phyloP scores from a whole-genome alignment of 2,113 vertebrate species.

The Emberiza fucata region DNA sequence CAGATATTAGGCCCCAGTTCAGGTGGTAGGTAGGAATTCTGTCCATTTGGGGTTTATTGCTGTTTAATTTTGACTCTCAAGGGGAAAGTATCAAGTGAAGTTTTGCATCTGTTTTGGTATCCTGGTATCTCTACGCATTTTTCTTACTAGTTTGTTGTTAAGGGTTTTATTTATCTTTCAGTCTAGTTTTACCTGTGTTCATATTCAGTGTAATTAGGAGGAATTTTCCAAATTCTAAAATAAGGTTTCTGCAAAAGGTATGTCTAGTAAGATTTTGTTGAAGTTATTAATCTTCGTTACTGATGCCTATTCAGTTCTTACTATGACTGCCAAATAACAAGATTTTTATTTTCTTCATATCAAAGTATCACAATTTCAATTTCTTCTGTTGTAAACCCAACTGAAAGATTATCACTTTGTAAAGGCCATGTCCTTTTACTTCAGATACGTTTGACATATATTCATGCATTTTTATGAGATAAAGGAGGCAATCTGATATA shows the following conservation, averaged over 20 bases:
- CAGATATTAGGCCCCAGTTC: not conserved
- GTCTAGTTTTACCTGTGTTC: not conserved
- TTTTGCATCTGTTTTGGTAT: not conserved
- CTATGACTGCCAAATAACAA: not conserved
- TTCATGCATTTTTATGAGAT: not conserved
- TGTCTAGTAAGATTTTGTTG: not conserved
- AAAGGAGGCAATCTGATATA: not conserved
- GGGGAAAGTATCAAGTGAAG: not conserved
- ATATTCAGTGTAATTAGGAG: not conserved
- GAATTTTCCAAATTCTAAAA: not conserved
- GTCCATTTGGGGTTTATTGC: not conserved
- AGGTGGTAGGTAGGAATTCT: not conserved
- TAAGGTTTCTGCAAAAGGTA: not conserved
- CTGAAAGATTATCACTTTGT: not conserved
- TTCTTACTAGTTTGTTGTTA: not conserved
- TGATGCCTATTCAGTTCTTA: not conserved
- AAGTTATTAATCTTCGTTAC: not conserved
- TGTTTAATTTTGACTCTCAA: not conserved
- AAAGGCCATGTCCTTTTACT: constrained; percentile 4
- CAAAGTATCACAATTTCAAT: not conserved
- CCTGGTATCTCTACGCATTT: not conserved
- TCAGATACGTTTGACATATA: not conserved
- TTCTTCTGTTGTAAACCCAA: not conserved
- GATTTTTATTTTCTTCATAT: not conserved
- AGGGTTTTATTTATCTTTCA: not conserved